Evolutionary conservation across 2,113 vertebrate genomes (phyloP).

Genomic region (Rhinopomastus cyanomelas): DNA sequence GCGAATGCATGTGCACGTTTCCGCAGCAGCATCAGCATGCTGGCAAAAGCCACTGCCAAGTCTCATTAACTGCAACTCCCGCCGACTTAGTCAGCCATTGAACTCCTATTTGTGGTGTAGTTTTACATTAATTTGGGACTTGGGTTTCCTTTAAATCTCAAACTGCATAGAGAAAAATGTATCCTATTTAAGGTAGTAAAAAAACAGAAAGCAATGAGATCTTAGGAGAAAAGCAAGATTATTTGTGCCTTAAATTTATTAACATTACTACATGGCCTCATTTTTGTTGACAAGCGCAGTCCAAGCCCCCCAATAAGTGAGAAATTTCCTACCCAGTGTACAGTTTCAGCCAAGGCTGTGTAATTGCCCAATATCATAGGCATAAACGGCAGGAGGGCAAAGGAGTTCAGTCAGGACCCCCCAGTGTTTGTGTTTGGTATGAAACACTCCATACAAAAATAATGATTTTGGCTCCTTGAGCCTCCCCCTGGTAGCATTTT

Average conservation of each 20-base stretch:
- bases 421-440: constrained; percentile 66
- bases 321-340: constrained; percentile 30
- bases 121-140: constrained; percentile 59
- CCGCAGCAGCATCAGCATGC: constrained; percentile 45
- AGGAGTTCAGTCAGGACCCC: constrained; percentile 63
- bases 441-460: constrained; percentile 70
- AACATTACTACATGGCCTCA: neutral
- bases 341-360: constrained; percentile 49
- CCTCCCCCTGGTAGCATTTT: constrained; percentile 34
- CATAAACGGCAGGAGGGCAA: constrained; percentile 55
- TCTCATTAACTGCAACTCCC: constrained; percentile 72
- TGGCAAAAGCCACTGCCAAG: constrained; percentile 64
- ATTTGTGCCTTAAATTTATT: constrained; percentile 30
- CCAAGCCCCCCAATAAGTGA: constrained; percentile 25
- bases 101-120: constrained; percentile 48
- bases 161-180: neutral
- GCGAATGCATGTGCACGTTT: neutral
- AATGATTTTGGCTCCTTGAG: constrained; percentile 70
- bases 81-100: constrained; percentile 55
- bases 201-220: neutral
- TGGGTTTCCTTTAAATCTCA: constrained; percentile 44
- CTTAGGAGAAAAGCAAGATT: neutral
- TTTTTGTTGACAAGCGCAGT: constrained; percentile 33
- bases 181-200: neutral
- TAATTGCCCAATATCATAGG: constrained; percentile 65